Evolutionary conservation across 2,113 vertebrate species (phyloP), one percentile per base, ranked within the genome.

Genomic region (Phodopus roborovskii): DNA sequence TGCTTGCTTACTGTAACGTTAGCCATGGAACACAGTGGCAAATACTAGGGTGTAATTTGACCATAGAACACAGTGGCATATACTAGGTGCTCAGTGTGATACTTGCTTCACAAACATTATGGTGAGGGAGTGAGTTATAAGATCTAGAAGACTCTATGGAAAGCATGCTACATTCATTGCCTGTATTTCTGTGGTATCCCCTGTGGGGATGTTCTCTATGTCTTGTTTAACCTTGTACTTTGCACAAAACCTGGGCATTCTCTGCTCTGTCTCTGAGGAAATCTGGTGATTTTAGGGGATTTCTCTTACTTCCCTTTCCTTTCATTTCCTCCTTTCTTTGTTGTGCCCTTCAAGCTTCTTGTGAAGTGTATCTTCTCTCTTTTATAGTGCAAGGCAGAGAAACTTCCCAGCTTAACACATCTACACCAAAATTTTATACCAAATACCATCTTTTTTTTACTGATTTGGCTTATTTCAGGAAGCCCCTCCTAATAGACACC

Each of bases 381-480:
- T 77, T 62, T n/a, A 78, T 7, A 60, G 26, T 84, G 12, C 68
- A 28, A 73, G 26, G 33, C 83, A 84, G 33, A 12, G 39, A 0
- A 82, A 66, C 20, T 84, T 24, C 26, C 36, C 33, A 66, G 8
- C 30, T 36, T 36, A 88, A 64, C 26, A 79, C 42, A 66, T 16
- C 60, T 75, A 45, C n/a, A 88, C 36, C 9, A n/a, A 10, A 30
- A 15, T 91, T 88, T 96, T 75, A 78, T 20, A 83, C 77, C 26
- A 84, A 62, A 62, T 78, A 58, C 17, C 20, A 8, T 79, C 11
- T 50, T 60, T 22, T 60, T 22, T 42, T 86, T n/a, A 58, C 45
- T 42, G 13, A 16, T 30, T 90, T 75, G 79, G 20, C 30, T 10
- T 94, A 75, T 92, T 85, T 95, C 79, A 50, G 78, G 71, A 85